phyloP scores from a whole-genome alignment of 2,888 invertebrate genomes.

The Ametastegia equiseti region DNA sequence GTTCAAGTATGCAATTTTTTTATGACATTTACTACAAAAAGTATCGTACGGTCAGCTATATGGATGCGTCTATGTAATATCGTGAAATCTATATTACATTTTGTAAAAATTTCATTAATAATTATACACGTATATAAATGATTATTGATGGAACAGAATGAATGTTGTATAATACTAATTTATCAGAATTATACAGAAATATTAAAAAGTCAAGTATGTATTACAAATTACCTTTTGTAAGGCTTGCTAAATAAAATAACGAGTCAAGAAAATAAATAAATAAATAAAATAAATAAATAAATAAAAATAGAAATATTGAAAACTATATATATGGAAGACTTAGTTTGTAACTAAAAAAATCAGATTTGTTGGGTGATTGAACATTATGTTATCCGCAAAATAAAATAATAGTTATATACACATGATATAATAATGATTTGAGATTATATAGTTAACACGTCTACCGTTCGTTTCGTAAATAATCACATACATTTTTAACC shows the following conservation, averaged over 20 bases:
- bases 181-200: slow-evolving; percentile 43
- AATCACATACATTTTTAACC: slow-evolving; percentile 23
- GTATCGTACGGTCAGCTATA: slow-evolving; percentile 59
- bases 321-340: slow-evolving; percentile 21
- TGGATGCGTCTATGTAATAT: slow-evolving; percentile 63
- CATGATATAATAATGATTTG: slow-evolving; percentile 6
- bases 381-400: slow-evolving; percentile 16
- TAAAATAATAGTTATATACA: background rate
- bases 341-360: slow-evolving; percentile 24
- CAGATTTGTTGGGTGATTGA: slow-evolving; percentile 35
- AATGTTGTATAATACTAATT: slow-evolving; percentile 47
- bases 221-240: slow-evolving; percentile 40
- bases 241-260: slow-evolving; percentile 37
- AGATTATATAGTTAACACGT: slow-evolving; percentile 30
- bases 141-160: slow-evolving; percentile 41
- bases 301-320: slow-evolving; percentile 25
- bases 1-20: slow-evolving; percentile 49
- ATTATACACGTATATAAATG: slow-evolving; percentile 36
- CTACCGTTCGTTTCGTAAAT: slow-evolving; percentile 16
- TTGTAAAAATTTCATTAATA: slow-evolving; percentile 58
- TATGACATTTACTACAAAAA: slow-evolving; percentile 56
- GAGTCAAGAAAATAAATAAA: too few relatives aligned
- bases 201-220: slow-evolving; percentile 41
- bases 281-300: background rate
- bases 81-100: slow-evolving; percentile 60